Evolutionary conservation across 1,140 invertebrate genomes (phyloP).

Genomic region (Drosophila pachea): DNA sequence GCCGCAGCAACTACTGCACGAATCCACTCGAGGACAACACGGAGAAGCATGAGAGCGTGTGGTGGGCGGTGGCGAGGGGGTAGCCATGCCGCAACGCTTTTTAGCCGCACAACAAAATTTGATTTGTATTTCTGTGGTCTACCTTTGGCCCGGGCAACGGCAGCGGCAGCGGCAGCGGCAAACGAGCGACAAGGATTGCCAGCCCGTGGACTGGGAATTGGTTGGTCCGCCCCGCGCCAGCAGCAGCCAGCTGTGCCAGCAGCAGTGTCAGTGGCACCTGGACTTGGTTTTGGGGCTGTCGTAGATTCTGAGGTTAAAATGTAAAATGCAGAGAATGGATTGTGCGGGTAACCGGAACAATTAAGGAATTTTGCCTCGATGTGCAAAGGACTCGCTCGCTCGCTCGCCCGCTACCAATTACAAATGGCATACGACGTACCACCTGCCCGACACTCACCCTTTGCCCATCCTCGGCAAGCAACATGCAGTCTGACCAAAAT

Average conservation of each 20-base stretch:
- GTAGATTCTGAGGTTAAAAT: constrained; percentile 75
- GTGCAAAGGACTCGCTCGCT: constrained; percentile 9
- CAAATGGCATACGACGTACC: constrained; percentile 55
- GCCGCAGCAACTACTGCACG: constrained; percentile 17
- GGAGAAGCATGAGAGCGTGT: constrained; percentile 7
- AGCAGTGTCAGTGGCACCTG: constrained; percentile 73
- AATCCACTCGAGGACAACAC: constrained; percentile 16
- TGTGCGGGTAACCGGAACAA: constrained; percentile 77
- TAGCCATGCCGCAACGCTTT: constrained; percentile 56
- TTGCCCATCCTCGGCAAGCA: neutral
- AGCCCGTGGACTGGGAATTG: neutral
- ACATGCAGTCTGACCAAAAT: constrained; percentile 54
- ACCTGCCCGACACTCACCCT: constrained; percentile 5
- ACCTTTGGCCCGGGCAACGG: constrained; percentile 63
- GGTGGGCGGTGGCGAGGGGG: neutral
- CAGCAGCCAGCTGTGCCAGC: constrained; percentile 27
- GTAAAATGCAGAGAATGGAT: constrained; percentile 78
- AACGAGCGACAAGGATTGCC: constrained; percentile 11
- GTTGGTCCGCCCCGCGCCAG: neutral
- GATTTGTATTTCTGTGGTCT: constrained; percentile 77
- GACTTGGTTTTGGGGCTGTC: constrained; percentile 59
- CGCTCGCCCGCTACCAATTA: constrained; percentile 60
- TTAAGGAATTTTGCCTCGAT: constrained; percentile 67
- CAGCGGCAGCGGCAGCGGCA: constrained; percentile 15
- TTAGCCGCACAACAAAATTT: constrained; percentile 76